Evolutionary conservation across 2,888 invertebrate genomes (phyloP), one percentile per base, ranked within the genome.

Genomic region (Agrenia bidenticulata): DNA sequence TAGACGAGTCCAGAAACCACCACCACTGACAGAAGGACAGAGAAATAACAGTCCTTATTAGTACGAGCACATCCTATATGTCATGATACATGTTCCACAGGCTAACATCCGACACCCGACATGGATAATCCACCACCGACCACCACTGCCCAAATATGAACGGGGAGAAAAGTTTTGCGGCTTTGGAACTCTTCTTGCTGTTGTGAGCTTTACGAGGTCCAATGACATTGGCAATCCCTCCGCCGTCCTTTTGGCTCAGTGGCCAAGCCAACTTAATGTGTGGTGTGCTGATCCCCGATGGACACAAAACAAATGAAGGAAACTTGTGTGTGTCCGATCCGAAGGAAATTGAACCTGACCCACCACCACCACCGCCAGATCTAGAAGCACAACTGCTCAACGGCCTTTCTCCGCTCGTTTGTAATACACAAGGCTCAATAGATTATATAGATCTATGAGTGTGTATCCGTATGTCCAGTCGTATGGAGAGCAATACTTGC

Each of bases 221-320:
- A 39, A 15, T 39, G 39, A 32, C 5, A 32, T 32, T 32, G 32
- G 32, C 32, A 45, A 45, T 19, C 15, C 45, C 45, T 45, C 9
- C 5, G 7, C 45, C n/a, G 19, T 19, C 15, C 45, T 45, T 45
- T 45, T 32, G 32, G 32, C 32, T 32, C 32, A 32, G 32, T 32
- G 32, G 11, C 32, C 32, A 32, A 11, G 11, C 5, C 5, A 32
- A 32, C 5, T 32, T 32, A 45, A 45, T 45, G 45, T 45, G 45
- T n/a, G 45, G 45, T 45, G 45, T n/a, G 45, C 7, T 45, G 32
- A 32, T 32, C 19, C 45, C 45, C 19, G 19, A 19, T 45, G 17
- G 45, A 45, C 45, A 45, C 7, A 45, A 45, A 45, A 45, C 45
- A 45, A 45, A 45, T 45, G 45, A 45, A 45, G 17, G 19, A 45